These are phyloP conservation scores for Furcula furcula DNA, from an alignment of 2,888 invertebrate genomes.

Conservation along the genomic window DNA sequence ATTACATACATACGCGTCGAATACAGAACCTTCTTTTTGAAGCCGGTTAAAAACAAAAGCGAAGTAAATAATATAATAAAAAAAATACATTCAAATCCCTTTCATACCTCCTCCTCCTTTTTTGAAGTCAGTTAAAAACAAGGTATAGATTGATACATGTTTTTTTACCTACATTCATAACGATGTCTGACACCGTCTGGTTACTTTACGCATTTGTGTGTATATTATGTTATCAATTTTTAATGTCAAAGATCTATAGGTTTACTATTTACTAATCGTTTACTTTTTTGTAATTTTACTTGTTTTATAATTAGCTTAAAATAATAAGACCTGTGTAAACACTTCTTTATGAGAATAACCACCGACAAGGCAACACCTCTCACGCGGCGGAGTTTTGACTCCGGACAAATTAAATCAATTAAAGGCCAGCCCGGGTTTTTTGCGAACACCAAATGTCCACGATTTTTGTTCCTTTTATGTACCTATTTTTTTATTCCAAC, in stretches of 20 bases:
- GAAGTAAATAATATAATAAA: too few relatives aligned
- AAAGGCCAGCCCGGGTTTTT: constrained; percentile 59
- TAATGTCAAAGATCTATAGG: background rate
- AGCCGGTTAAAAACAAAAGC: too few relatives aligned
- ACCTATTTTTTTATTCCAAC: constrained; percentile 48
- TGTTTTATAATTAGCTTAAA: too few relatives aligned
- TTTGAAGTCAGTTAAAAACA: too few relatives aligned
- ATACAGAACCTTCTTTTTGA: too few relatives aligned
- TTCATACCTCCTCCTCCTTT: too few relatives aligned
- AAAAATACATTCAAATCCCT: too few relatives aligned
- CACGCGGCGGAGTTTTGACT: constrained; percentile 60
- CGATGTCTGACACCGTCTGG: too few relatives aligned
- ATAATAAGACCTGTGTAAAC: constrained; percentile 4
- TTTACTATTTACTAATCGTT: background rate
- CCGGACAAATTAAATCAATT: constrained; percentile 78
- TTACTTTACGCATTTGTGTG: background rate
- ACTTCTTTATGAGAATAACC: constrained; percentile 15
- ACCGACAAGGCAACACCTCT: constrained; percentile 41
- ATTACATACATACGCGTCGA: too few relatives aligned
- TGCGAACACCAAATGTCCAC: constrained; percentile 51
- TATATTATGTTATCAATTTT: background rate
- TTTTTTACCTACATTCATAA: too few relatives aligned
- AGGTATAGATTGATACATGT: too few relatives aligned
- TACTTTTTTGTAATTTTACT: too few relatives aligned
- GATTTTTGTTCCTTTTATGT: constrained; percentile 68